Evolutionary conservation across 2,888 invertebrate species (phyloP), one percentile per base, ranked within the genome.

Genomic region (Drosophila lacicola): DNA sequence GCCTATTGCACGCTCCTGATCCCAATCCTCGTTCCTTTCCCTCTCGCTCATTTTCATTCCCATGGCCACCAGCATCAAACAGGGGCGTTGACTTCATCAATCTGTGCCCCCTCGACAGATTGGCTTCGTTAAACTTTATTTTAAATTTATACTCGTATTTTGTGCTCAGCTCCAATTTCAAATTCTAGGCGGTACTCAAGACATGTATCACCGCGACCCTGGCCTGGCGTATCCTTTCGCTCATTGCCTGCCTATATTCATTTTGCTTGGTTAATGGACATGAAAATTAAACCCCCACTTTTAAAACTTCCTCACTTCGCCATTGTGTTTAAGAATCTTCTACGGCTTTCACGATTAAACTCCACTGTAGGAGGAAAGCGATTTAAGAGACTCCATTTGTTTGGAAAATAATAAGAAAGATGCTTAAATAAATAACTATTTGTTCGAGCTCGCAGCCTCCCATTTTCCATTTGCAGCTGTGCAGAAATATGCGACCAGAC

Each of bases 251-350:
- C 51, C 67, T 61, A 64, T 71, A 77, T 74, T 78, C 80, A 90
- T 86, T 88, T 82, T 74, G 82, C 76, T 74, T 86, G 90, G 75
- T 90, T 90, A 90, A 90, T 90, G 90, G 82, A 86, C 87, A 90
- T 86, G 90, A 90, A 90, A 90, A 90, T 90, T 88, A 83, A 90
- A 82, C 70, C 58, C 69, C 49, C 42, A 10, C 19, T 6, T 50
- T 33, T 61, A 2, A 36, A 29, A 25, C 69, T 13, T 41, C 33
- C 6, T 13, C 17, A 1, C 19, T 21, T 14, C 60, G 66, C 87
- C 85, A 83, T 81, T 81, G 79, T 73, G 66, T 61, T 50, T 42
- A 1, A 39, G 21, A 36, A 36, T 34, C 51, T 50, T 47, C 36
- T n/a, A 4, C 2, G 50, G 36, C 21, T n/a, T 29, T 8, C 8